Evolutionary conservation across 2,888 invertebrate genomes (phyloP).

Genomic region (Megamerina dolium): DNA sequence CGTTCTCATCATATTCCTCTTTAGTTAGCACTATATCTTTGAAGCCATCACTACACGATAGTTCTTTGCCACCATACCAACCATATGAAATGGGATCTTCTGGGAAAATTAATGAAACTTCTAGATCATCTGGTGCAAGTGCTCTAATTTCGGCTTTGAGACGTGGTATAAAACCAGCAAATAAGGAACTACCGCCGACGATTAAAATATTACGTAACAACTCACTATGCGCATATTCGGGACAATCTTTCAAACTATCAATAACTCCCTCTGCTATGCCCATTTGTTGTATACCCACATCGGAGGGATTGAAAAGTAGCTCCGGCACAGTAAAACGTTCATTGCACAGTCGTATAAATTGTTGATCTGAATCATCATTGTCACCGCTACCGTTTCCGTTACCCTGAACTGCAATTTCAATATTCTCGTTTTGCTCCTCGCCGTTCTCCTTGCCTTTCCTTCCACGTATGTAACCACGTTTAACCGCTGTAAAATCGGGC

Average conservation of each 20-base stretch:
- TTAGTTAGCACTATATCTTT: constrained; percentile 66
- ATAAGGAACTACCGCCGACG: constrained; percentile 72
- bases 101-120: constrained; percentile 66
- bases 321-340: constrained; percentile 95
- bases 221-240: constrained; percentile 67
- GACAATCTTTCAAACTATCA: constrained; percentile 68
- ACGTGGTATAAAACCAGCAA: constrained; percentile 79
- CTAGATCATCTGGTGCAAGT: constrained; percentile 69
- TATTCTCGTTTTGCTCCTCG: constrained; percentile 27
- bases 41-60: constrained; percentile 70
- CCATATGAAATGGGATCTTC: constrained; percentile 73
- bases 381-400: too few species aligned
- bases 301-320: constrained; percentile 87
- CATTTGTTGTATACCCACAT: constrained; percentile 84
- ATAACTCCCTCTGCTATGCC: constrained; percentile 88
- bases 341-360: constrained; percentile 81
- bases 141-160: constrained; percentile 72
- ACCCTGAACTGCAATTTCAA: too few species aligned
- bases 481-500: constrained; percentile 89
- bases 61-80: constrained; percentile 80
- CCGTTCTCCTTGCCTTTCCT: constrained; percentile 23
- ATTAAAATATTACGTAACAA: constrained; percentile 78
- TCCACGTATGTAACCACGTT: constrained; percentile 62
- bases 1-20: constrained; percentile 87
- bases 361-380: constrained; percentile 52